Base-by-base conservation (phyloP, 1,140 invertebrate species). In the Euwallacea fornicatus region DNA sequence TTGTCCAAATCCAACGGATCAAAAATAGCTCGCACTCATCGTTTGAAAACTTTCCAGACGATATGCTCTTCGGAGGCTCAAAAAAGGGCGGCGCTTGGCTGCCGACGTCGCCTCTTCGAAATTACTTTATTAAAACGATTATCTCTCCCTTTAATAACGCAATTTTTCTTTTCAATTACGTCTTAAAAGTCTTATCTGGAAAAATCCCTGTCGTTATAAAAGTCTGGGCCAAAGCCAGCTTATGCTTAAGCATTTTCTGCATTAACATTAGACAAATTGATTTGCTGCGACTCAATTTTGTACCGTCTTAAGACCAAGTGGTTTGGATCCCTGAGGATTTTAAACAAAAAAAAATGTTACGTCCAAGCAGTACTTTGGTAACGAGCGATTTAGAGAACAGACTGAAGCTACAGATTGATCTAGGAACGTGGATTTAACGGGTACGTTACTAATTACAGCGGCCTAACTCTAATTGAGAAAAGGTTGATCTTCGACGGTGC, bases 81-180 rank as follows among this genome's bases (percentile, higher is more conserved):
- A 50, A 50, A 50, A 50, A 50, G 13, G 13, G 13, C 46, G 46
- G 13, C 46, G 13, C 9, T 50, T 16, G 7, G 7, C 3, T 21
- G 16, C 9, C 13, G 6, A 43, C 21, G 53, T 47, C 58, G 68
- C 60, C 46, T 64, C 46, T 55, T 55, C 42, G 10, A 70, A 70
- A 70, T 70, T 63, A 58, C 68, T 70, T 70, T 70, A 70, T 70
- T 70, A 70, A 70, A 70, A 61, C 68, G 68, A 70, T 70, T 70
- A 70, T 70, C 68, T 70, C 59, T 64, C 60, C 68, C 60, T 62
- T 64, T 70, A 70, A 70, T 70, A 70, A 46, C 47, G 68, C 60
- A 44, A 70, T 70, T 70, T 70, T 70, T 70, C 68, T 70, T 64
- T 70, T 70, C 68, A 70, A 70, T 64, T 70, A 70, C 68, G 68